phyloP scores from a whole-genome alignment of 2,113 vertebrate genomes.

The Litocranius walleri region DNA sequence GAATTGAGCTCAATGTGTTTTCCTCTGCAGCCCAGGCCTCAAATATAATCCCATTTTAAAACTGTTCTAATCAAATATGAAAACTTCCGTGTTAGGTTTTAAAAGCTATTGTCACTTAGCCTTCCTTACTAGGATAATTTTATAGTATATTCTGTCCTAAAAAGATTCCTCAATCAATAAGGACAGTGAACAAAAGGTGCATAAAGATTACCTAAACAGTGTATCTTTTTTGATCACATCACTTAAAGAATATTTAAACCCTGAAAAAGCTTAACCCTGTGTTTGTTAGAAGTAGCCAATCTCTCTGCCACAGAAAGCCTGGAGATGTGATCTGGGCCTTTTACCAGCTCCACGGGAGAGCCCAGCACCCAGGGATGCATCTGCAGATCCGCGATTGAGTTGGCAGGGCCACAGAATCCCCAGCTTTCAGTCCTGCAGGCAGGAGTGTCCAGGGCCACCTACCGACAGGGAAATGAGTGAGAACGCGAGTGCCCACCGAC shows the following conservation, averaged over 20 bases:
- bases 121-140: neutral
- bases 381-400: slow-evolving; percentile 52
- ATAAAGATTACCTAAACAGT: neutral
- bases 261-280: slow-evolving; percentile 13
- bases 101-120: neutral
- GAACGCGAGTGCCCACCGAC: neutral
- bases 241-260: neutral
- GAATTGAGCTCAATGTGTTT: neutral
- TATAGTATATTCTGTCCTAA: neutral
- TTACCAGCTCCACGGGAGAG: slow-evolving; percentile 32
- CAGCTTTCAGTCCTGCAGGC: neutral
- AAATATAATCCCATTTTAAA: slow-evolving; percentile 47
- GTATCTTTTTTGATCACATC: neutral
- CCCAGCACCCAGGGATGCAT: slow-evolving; percentile 16
- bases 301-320: neutral
- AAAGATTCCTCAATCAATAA: neutral
- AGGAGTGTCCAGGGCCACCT: slow-evolving; percentile 34
- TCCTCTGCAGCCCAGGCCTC: slow-evolving; percentile 29
- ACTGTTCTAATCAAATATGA: neutral
- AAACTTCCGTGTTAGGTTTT: neutral
- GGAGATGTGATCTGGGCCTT: slow-evolving; percentile 20
- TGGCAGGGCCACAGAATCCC: neutral
- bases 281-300: neutral
- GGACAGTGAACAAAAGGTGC: neutral
- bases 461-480: neutral